A percentile compares a stretch with the other conserved stretches of the same genome.
phyloP scores from a whole-genome alignment of 1,140 invertebrate genomes.

The Formica exsecta region DNA sequence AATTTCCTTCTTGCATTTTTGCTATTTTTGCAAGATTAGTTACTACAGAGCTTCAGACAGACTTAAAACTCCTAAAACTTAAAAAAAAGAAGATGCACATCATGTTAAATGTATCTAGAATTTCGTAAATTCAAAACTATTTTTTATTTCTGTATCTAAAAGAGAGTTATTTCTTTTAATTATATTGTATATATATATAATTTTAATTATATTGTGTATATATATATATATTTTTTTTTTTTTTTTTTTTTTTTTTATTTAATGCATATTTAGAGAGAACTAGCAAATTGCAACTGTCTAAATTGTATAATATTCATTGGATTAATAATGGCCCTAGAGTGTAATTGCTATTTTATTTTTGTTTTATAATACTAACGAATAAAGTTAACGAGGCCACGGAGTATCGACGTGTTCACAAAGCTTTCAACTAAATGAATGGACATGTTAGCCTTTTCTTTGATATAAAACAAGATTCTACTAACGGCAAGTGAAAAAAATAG shows the following conservation, averaged over 20 bases:
- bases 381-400: constrained; percentile 32
- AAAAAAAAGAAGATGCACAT: not conserved
- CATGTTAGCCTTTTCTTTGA: constrained; percentile 36
- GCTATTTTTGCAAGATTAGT: constrained; percentile 38
- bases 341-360: constrained; percentile 28
- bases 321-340: not conserved
- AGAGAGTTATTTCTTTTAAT: not conserved
- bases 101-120: not conserved
- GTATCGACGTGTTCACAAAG: constrained; percentile 23
- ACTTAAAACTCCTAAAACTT: not conserved
- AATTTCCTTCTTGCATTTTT: constrained; percentile 36
- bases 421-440: constrained; percentile 29
- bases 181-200: not conserved
- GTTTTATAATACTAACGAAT: constrained; percentile 1
- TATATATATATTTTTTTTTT: not conserved
- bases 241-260: not conserved
- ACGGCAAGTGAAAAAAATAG: constrained; percentile 17
- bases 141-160: not conserved
- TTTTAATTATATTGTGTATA: no score
- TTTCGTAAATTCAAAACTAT: constrained; percentile 18
- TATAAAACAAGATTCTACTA: not conserved
- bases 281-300: not conserved
- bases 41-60: not conserved
- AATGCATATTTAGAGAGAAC: constrained; percentile 19
- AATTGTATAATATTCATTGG: not conserved